Evolutionary conservation across 2,113 vertebrate genomes (phyloP).

Genomic region (Xiphias gladius): DNA sequence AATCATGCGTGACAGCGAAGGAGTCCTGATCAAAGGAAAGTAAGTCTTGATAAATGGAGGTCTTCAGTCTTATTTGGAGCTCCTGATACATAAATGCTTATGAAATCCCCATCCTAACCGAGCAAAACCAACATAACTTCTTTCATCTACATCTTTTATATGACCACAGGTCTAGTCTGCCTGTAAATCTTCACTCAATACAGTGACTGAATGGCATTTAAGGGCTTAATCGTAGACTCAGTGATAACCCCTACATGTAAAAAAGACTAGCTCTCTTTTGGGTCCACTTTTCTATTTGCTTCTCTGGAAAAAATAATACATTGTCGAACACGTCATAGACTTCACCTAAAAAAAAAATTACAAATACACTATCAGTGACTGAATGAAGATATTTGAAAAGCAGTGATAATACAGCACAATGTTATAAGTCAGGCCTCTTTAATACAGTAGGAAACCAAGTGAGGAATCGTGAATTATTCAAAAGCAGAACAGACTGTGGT

Average conservation of each 20-base stretch:
- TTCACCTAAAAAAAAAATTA: not conserved
- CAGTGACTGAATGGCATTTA: not conserved
- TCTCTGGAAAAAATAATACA: not conserved
- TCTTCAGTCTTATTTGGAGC: not conserved
- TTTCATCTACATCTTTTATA: not conserved
- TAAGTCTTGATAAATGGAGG: not conserved
- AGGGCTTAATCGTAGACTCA: no score
- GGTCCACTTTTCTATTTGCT: not conserved
- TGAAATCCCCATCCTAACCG: not conserved
- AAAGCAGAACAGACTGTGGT: not conserved
- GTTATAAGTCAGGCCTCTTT: not conserved
- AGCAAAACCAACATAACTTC: not conserved
- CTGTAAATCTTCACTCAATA: not conserved
- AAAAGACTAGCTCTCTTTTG: not conserved
- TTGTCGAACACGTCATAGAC: not conserved
- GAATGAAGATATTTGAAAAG: not conserved
- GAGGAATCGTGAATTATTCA: not conserved
- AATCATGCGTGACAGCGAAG: not conserved
- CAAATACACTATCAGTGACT: not conserved
- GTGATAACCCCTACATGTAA: not conserved
- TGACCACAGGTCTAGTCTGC: not conserved
- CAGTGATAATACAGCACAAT: not conserved
- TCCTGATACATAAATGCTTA: not conserved
- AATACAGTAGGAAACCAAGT: constrained; percentile 6
- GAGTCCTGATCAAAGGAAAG: not conserved